Evolutionary conservation across 2,797 vertebrate species (phyloP).

Genomic region (Rhinophrynus dorsalis): DNA sequence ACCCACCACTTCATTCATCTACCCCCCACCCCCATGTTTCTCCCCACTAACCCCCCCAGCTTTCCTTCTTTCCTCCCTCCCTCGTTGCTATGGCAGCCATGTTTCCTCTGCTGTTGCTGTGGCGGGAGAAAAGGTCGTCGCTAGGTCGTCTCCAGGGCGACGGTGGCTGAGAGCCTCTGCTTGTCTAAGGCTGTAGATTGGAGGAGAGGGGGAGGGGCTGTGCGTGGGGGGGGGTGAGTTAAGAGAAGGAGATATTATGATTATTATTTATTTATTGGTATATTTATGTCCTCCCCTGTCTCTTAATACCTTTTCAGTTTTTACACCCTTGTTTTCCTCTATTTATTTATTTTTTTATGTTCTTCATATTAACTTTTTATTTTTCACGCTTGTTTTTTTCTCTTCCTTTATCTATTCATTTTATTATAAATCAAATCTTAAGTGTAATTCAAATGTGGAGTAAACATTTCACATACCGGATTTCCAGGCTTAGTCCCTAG

Average conservation of each 20-base stretch:
- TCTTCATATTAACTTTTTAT: no score
- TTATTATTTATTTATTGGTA: no score
- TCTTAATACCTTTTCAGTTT: no score
- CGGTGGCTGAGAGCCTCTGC: constrained; percentile 38
- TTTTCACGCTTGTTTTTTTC: no score
- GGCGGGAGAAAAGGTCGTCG: constrained; percentile 52
- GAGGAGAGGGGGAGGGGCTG: constrained; percentile 41
- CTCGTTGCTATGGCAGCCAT: constrained; percentile 44
- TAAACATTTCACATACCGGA: no score
- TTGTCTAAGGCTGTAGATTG: constrained; percentile 36
- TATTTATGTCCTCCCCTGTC: no score
- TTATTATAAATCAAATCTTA: no score
- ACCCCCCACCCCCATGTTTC: neutral
- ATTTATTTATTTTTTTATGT: no score
- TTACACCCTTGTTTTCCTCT: no score
- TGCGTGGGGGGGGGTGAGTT: neutral
- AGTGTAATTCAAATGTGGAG: no score
- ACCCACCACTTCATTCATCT: neutral
- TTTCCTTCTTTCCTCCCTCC: neutral
- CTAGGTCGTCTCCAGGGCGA: constrained; percentile 51
- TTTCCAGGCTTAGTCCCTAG: no score
- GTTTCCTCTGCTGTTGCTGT: constrained; percentile 42
- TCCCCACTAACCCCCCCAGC: constrained; percentile 11
- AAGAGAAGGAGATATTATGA: neutral
- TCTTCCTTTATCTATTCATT: no score